A percentile compares a stretch with the other conserved stretches of the same genome.
Conservation (phyloP, 2,888 invertebrate species). For the Neuroscelio doddi region DNA sequence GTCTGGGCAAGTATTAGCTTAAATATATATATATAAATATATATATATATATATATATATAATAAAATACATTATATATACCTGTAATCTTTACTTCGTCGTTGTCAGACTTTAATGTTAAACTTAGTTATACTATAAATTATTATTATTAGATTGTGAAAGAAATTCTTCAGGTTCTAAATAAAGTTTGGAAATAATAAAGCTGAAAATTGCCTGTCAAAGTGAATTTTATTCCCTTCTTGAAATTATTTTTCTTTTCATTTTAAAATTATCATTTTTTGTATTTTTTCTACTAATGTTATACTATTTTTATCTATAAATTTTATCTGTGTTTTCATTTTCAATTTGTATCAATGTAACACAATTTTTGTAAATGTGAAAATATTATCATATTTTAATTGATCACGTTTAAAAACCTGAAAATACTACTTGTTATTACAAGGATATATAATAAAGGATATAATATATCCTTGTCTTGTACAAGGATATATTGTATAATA, state of each 20-base stretch:
- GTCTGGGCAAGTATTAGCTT: constrained; percentile 71
- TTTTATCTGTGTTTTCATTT: too few species aligned
- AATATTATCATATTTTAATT: too few species aligned
- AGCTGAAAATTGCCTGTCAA: constrained; percentile 40
- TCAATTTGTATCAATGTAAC: too few species aligned
- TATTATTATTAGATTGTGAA: constrained; percentile 69
- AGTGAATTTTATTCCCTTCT: not conserved
- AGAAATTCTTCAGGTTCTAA: constrained; percentile 70
- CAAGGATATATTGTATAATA: too few species aligned
- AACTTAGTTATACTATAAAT: constrained; percentile 53
- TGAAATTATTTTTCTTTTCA: not conserved
- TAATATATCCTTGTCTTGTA: too few species aligned
- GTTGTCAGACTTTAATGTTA: constrained; percentile 71
- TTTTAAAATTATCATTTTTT: not conserved
- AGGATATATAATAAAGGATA: too few species aligned
- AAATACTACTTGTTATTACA: too few species aligned
- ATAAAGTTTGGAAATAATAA: constrained; percentile 69
- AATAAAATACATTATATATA: constrained; percentile 52
- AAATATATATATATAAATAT: constrained; percentile 49
- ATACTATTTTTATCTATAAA: too few species aligned
- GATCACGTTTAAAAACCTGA: too few species aligned
- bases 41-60: constrained; percentile 42
- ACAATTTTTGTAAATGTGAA: too few species aligned
- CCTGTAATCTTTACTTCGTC: constrained; percentile 68
- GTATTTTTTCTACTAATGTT: too few species aligned